phyloP scores from a whole-genome alignment of 1,140 invertebrate genomes.

The Cheumatopsyche charites region DNA sequence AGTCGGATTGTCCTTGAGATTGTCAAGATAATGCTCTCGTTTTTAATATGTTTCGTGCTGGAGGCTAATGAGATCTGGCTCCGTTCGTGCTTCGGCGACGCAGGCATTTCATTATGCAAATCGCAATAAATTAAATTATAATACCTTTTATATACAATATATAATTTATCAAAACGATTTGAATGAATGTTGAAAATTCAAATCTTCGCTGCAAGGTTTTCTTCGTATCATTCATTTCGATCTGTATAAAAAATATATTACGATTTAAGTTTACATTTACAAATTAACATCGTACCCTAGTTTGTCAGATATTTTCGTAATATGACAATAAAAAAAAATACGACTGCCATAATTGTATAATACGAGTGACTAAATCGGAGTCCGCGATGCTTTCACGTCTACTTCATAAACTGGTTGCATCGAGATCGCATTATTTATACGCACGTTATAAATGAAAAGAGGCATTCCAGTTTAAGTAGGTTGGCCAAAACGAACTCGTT shows the following conservation, averaged over 20 bases:
- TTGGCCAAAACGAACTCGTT: constrained; percentile 21
- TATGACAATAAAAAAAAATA: too few species aligned
- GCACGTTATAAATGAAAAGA: not conserved
- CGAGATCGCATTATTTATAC: constrained; percentile 4
- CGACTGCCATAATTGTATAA: too few species aligned
- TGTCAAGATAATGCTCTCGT: constrained; percentile 13
- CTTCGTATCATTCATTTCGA: too few species aligned
- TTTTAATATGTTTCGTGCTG: constrained; percentile 27
- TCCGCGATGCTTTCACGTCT: too few species aligned
- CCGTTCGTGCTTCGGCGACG: constrained; percentile 9
- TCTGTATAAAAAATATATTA: too few species aligned
- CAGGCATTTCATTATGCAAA: constrained; percentile 24
- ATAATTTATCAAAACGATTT: not conserved
- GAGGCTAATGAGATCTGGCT: constrained; percentile 21
- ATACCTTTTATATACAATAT: not conserved
- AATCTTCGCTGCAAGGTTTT: too few species aligned
- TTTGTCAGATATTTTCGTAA: too few species aligned
- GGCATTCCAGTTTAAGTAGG: constrained; percentile 27
- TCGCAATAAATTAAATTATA: not conserved
- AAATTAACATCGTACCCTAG: too few species aligned
- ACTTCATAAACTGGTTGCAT: not conserved
- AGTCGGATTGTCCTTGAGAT: constrained; percentile 21
- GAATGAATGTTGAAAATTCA: too few species aligned
- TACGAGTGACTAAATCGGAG: too few species aligned
- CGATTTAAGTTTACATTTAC: too few species aligned